These are phyloP conservation scores for Myzus persicae DNA, from an alignment of 1,140 invertebrate species.

Conservation along the genomic window DNA sequence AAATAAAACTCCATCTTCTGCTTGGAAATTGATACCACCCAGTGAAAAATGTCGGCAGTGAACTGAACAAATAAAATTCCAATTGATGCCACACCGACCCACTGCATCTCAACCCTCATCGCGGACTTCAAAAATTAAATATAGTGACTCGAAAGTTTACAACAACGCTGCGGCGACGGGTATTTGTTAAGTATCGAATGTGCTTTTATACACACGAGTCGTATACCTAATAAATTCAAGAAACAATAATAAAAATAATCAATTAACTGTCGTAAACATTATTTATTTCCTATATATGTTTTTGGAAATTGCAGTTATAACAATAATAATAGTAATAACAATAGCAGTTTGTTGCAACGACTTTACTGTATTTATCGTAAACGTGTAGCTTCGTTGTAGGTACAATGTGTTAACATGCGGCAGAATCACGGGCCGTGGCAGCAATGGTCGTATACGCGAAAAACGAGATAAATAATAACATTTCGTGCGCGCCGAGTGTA, in stretches of 20 bases:
- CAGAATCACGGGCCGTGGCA: background rate
- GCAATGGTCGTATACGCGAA: background rate
- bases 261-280: background rate
- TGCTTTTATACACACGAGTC: background rate
- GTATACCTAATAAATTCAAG: background rate
- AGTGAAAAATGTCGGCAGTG: background rate
- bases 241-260: background rate
- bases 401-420: background rate
- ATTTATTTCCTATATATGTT: background rate
- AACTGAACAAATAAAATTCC: background rate
- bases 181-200: background rate
- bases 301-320: background rate
- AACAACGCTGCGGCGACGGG: background rate
- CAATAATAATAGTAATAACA: background rate
- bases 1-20: background rate
- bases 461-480: background rate
- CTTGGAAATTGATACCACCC: background rate
- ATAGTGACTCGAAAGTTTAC: background rate
- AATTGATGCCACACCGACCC: background rate
- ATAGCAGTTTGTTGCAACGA: background rate
- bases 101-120: background rate
- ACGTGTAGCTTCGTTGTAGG: background rate
- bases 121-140: conserved; percentile 15
- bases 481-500: conserved; percentile 3
- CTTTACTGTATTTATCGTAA: background rate